These are phyloP conservation scores for Drosophila baimaii DNA, from an alignment of 1,140 invertebrate genomes.

Conservation along the genomic window DNA sequence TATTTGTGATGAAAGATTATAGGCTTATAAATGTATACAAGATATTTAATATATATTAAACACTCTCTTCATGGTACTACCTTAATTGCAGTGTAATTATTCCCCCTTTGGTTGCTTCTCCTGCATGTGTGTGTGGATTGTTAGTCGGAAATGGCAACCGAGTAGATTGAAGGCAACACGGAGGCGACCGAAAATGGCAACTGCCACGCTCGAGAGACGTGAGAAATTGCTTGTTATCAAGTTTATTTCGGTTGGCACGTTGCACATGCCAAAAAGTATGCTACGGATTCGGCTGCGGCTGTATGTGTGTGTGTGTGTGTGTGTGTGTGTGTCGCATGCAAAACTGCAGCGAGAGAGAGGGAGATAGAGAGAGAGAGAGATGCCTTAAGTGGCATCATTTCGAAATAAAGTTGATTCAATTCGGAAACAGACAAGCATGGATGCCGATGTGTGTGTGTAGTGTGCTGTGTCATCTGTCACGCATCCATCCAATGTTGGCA, in stretches of 20 bases:
- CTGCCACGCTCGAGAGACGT: conserved; percentile 67
- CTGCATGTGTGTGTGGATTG: conserved; percentile 21
- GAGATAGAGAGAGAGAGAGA: background rate
- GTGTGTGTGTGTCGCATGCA: conserved; percentile 41
- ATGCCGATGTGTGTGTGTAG: conserved; percentile 26
- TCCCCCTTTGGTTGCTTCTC: background rate
- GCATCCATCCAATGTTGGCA: conserved; percentile 66
- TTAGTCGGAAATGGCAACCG: conserved; percentile 23
- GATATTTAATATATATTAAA: too few relatives aligned
- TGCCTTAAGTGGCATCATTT: conserved; percentile 81
- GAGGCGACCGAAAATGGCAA: conserved; percentile 56
- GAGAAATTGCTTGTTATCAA: conserved; percentile 83
- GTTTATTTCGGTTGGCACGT: conserved; percentile 78
- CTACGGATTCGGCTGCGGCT: conserved; percentile 40
- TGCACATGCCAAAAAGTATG: conserved; percentile 77
- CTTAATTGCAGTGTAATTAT: conserved; percentile 1
- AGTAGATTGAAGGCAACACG: conserved; percentile 4
- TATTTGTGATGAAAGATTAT: too few relatives aligned
- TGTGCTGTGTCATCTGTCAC: conserved; percentile 64
- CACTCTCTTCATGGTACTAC: too few relatives aligned
- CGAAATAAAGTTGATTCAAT: conserved; percentile 84
- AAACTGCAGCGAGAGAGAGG: conserved; percentile 34
- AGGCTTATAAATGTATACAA: too few relatives aligned
- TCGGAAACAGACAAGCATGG: conserved; percentile 55
- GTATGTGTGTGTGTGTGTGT: conserved; percentile 15